Evolutionary conservation across 23 tunicate genomes (phyloP).

Genomic region (Botrylloides violaceus): DNA sequence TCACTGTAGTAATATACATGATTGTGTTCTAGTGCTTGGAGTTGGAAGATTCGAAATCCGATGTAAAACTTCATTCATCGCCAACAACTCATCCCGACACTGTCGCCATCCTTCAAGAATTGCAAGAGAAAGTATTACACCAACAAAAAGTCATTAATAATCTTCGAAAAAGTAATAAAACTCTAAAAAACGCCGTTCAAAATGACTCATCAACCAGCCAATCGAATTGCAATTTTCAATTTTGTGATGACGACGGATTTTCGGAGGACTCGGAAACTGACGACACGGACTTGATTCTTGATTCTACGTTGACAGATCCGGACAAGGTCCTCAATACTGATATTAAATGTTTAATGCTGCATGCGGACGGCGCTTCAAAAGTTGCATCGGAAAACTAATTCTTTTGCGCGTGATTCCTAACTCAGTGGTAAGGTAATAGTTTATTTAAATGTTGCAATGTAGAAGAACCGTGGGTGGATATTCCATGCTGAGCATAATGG

Average conservation of each 20-base stretch:
- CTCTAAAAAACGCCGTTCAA: background rate
- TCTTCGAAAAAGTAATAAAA: slow-evolving; percentile 7
- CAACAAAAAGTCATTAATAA: slow-evolving; percentile 51
- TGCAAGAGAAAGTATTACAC: slow-evolving; percentile 56
- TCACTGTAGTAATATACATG: too few species aligned
- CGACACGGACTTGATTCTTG: slow-evolving; percentile 45
- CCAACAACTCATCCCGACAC: slow-evolving; percentile 23
- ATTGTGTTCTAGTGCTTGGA: background rate
- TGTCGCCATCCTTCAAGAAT: slow-evolving; percentile 44
- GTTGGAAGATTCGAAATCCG: background rate
- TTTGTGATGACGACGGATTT: background rate
- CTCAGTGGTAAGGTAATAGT: too few species aligned
- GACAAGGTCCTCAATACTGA: slow-evolving; percentile 19
- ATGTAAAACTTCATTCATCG: background rate
- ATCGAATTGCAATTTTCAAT: background rate
- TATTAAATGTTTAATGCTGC: slow-evolving; percentile 1
- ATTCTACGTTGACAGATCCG: slow-evolving; percentile 43
- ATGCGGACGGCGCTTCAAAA: background rate
- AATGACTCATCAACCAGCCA: background rate
- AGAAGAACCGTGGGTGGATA: too few species aligned
- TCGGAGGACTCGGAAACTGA: slow-evolving; percentile 22
- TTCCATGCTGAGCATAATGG: too few species aligned
- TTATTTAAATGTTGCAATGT: too few species aligned
- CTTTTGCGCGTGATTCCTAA: too few species aligned
- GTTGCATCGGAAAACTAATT: too few species aligned